Evolutionary conservation across 2,888 invertebrate genomes (phyloP).

Genomic region (Parapristionchus giblindavisi): DNA sequence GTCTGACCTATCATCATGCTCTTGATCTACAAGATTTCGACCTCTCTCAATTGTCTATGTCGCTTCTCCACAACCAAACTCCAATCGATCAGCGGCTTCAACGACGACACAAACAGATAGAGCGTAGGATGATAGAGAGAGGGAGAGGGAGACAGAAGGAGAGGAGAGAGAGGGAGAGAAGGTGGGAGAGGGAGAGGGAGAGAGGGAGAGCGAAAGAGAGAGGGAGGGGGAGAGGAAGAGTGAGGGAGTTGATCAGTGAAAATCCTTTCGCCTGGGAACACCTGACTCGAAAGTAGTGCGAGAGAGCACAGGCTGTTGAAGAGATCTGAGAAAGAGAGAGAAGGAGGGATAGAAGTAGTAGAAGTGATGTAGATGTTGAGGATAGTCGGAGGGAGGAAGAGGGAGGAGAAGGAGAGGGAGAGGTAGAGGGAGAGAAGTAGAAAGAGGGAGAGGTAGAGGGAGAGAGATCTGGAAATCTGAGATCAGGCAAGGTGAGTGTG

Average conservation of each 20-base stretch:
- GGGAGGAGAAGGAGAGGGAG: neutral
- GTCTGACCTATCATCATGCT: neutral
- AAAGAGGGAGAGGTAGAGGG: neutral
- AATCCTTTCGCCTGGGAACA: too few relatives aligned
- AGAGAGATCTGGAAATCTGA: neutral
- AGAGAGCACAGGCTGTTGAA: too few relatives aligned
- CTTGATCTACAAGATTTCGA: neutral
- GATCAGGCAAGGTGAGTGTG: neutral
- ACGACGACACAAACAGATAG: conserved; percentile 8
- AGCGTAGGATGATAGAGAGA: neutral
- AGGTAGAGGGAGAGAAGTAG: neutral
- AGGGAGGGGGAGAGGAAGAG: neutral
- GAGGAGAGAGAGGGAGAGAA: neutral
- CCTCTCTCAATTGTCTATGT: conserved; percentile 12
- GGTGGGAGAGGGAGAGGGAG: neutral
- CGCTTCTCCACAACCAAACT: neutral
- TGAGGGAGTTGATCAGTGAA: neutral
- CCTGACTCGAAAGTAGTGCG: neutral
- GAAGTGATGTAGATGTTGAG: neutral
- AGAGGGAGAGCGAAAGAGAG: neutral
- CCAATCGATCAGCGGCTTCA: neutral
- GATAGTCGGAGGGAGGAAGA: neutral
- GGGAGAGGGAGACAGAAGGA: too few relatives aligned
- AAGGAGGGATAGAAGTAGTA: too few relatives aligned
- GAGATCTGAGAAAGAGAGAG: neutral